These are phyloP conservation scores for Nephila pilipes DNA, from an alignment of 1,140 invertebrate genomes.

Conservation along the genomic window DNA sequence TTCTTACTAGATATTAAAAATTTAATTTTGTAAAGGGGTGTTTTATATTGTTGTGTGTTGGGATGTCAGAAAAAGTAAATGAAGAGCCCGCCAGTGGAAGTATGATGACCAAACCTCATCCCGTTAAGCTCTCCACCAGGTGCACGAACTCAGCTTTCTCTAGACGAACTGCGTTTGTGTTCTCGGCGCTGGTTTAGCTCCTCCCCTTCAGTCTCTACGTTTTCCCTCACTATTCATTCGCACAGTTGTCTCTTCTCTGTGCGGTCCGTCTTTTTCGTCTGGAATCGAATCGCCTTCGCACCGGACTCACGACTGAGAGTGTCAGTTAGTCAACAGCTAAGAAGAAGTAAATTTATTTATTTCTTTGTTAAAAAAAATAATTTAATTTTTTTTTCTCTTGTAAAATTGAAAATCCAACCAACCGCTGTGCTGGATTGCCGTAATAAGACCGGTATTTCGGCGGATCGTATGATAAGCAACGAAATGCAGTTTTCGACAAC, in stretches of 20 bases:
- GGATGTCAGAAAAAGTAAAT: conserved; percentile 30
- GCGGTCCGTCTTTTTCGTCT: conserved; percentile 43
- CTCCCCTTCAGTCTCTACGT: conserved; percentile 32
- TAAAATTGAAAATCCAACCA: background rate
- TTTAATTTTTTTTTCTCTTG: conserved; percentile 3
- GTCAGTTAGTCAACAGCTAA: background rate
- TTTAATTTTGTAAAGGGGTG: background rate
- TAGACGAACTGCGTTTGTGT: conserved; percentile 21
- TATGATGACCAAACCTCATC: background rate
- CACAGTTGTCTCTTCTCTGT: conserved; percentile 52
- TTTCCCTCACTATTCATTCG: conserved; percentile 53
- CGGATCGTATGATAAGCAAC: conserved; percentile 70
- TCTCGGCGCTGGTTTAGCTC: conserved; percentile 53
- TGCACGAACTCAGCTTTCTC: conserved; percentile 33
- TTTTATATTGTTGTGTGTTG: background rate
- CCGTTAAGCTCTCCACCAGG: conserved; percentile 44
- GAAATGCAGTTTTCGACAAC: conserved; percentile 75
- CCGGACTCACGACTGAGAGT: background rate
- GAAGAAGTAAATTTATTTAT: background rate
- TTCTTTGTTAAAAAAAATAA: background rate
- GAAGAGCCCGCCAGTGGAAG: conserved; percentile 37
- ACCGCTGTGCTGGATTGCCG: conserved; percentile 67
- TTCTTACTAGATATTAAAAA: background rate
- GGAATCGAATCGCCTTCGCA: background rate
- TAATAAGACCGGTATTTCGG: conserved; percentile 58